A percentile compares a stretch with the other conserved stretches of the same genome.
Conservation (phyloP, 2,888 invertebrate genomes). For the Dolichomitus sp. region DNA sequence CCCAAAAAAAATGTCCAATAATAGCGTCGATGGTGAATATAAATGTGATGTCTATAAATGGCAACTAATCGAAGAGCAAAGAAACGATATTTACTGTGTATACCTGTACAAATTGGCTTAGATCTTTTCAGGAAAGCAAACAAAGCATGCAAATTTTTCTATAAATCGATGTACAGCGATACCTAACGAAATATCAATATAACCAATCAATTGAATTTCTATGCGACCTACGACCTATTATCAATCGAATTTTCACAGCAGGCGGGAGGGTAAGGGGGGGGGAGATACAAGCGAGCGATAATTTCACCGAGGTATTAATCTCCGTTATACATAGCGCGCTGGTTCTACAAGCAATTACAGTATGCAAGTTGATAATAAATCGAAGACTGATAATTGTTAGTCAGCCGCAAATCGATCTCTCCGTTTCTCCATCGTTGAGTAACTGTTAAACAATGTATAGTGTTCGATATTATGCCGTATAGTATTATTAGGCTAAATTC, state of each 20-base stretch:
- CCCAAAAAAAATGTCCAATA: not conserved
- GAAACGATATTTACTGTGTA: not conserved
- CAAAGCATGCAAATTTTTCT: not conserved
- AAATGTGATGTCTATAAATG: not conserved
- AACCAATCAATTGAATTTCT: conserved; percentile 59
- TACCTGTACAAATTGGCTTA: not conserved
- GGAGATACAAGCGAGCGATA: conserved; percentile 60
- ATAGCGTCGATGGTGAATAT: not conserved
- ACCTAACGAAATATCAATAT: not conserved
- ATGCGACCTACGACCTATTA: conserved; percentile 69
- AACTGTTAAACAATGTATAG: conserved; percentile 41
- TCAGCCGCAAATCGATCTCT: conserved; percentile 41
- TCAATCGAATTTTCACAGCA: conserved; percentile 52
- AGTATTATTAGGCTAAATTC: conserved; percentile 63
- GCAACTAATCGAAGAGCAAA: not conserved
- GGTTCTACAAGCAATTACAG: conserved; percentile 39
- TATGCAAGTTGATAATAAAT: conserved; percentile 60
- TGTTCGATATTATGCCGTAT: conserved; percentile 33
- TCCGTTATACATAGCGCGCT: conserved; percentile 33
- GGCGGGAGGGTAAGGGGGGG: not conserved
- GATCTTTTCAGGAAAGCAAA: not conserved
- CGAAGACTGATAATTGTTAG: conserved; percentile 62
- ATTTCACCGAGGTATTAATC: conserved; percentile 65
- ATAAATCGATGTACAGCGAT: not conserved
- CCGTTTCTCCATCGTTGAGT: conserved; percentile 23